These are phyloP conservation scores for Lycocorax pyrrhopterus DNA, from an alignment of 2,113 vertebrate species.

Conservation along the genomic window DNA sequence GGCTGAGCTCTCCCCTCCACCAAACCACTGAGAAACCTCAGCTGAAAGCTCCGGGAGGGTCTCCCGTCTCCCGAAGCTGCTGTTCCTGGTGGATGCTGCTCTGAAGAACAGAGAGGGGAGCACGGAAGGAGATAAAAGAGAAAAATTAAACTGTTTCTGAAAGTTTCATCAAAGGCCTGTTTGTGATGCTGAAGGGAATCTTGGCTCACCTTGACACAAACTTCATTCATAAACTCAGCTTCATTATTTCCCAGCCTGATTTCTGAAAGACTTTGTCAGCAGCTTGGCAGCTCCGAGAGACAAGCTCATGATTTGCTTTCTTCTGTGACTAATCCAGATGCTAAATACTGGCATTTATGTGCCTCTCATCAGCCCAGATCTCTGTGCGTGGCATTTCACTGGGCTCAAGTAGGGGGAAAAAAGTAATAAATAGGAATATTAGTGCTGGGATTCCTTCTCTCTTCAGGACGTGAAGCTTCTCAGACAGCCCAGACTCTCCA, in stretches of 20 bases:
- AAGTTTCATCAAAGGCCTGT: constrained; percentile 55
- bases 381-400: neutral
- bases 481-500: neutral
- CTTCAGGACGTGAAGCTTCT: neutral
- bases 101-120: neutral
- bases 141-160: constrained; percentile 50
- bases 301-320: neutral
- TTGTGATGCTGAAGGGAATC: neutral
- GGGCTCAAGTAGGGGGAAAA: neutral
- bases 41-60: neutral
- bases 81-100: neutral
- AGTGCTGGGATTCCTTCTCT: neutral
- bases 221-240: neutral
- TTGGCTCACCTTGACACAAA: constrained; percentile 14
- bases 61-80: neutral
- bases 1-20: neutral
- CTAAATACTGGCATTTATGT: neutral
- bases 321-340: neutral
- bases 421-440: neutral
- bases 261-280: neutral
- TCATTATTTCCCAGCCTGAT: neutral
- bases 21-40: neutral
- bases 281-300: neutral
- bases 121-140: constrained; percentile 37
- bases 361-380: neutral